Evolutionary conservation across 2,888 invertebrate genomes (phyloP).

Genomic region (Netelia virgata): DNA sequence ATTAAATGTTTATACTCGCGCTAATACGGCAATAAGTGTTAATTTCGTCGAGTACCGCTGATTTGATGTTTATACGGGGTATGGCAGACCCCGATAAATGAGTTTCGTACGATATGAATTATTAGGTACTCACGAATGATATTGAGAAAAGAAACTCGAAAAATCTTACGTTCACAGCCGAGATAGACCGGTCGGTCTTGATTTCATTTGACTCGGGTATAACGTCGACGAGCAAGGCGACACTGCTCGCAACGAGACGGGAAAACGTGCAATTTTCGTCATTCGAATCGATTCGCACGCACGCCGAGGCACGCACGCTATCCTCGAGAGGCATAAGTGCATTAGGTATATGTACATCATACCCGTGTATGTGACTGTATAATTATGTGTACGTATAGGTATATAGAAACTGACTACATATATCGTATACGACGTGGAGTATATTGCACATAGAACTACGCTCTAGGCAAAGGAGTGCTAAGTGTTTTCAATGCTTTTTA

Average conservation of each 20-base stretch:
- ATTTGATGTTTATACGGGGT: too few relatives aligned
- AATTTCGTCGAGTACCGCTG: slow-evolving; percentile 10
- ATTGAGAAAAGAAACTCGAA: too few relatives aligned
- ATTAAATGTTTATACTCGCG: not conserved
- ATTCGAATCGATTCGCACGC: slow-evolving; percentile 68
- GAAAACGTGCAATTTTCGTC: slow-evolving; percentile 62
- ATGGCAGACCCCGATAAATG: too few relatives aligned
- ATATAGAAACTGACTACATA: not conserved
- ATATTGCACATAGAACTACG: too few relatives aligned
- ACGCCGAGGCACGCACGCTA: slow-evolving; percentile 63
- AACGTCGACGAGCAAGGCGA: slow-evolving; percentile 46
- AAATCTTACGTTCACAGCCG: not conserved
- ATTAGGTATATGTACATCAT: not conserved
- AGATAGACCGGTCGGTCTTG: not conserved
- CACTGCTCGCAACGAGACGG: slow-evolving; percentile 21
- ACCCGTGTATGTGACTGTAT: not conserved
- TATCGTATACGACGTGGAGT: too few relatives aligned
- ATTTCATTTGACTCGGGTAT: not conserved
- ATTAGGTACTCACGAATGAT: too few relatives aligned
- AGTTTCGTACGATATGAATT: too few relatives aligned
- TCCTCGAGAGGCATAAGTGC: slow-evolving; percentile 47
- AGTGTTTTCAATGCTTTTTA: too few relatives aligned
- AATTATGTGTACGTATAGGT: slow-evolving; percentile 25
- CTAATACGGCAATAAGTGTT: not conserved
- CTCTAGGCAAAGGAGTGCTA: too few relatives aligned